Evolutionary conservation across 2,113 vertebrate genomes (phyloP), one percentile per base, ranked within the genome.

Genomic region (Marmota monax): DNA sequence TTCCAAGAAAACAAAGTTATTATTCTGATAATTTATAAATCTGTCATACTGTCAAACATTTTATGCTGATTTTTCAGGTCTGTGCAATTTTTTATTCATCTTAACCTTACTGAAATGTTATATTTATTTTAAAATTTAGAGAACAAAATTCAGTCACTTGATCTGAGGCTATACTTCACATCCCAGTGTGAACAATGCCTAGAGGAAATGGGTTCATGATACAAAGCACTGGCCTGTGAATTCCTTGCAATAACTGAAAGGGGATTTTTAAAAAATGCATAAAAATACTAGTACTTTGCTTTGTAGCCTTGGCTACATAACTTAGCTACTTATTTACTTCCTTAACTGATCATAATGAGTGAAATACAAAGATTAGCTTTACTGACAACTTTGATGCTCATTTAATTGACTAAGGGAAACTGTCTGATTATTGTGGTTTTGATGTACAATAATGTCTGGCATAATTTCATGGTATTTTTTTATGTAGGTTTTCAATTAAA

Each of bases 401-500:
- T 61, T 85, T 90, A 89, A 80, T 76, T 69, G 48, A 72, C 22
- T 42, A 90, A 92, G 58, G 77, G 90, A 95, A 96, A 89, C 65
- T 56, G 45, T 90, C 82, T 91, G 88, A 70, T 95, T 85, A 74
- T 61, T 78, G 88, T 95, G 74, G 88, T 97, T 97, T 84, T 91
- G 96, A 97, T 63, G 84, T 1, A 88, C 48, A 77, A 95, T 85
- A 79, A 85, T 97, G 80, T 95, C 94, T 97, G 87, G 77, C 72
- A 98, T 88, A 87, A 95, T 89, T 87, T 73, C 87, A 95, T 16
- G 89, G 74, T 58, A 96, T 96, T 98, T 98, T 96, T 98, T 85
- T 69, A 96, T 82, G 97, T 0, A 96, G 94, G 98, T 96, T 94
- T 97, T 96, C 96, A 98, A 98, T 96, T 96, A 98, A 98, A 98